Conservation (phyloP, 2,888 invertebrate genomes). For the Drosophila stalkeri region DNA sequence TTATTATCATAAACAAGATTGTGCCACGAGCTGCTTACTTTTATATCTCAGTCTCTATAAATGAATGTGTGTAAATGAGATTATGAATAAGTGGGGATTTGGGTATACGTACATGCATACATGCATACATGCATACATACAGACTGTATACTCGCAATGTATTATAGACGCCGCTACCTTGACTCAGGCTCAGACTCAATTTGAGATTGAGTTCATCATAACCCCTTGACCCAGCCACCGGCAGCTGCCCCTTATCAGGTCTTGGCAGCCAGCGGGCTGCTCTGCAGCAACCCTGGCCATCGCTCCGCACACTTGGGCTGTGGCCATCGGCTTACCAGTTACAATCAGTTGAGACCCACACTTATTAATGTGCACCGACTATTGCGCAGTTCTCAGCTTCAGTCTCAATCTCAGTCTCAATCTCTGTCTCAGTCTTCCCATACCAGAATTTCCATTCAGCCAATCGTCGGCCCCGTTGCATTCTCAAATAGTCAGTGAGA, state of each 20-base stretch:
- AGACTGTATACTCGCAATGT: neutral
- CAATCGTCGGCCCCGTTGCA: conserved; percentile 9
- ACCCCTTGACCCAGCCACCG: conserved; percentile 6
- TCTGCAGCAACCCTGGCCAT: conserved; percentile 5
- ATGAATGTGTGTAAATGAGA: conserved; percentile 11
- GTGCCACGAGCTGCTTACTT: conserved; percentile 18
- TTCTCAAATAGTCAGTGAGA: conserved; percentile 28
- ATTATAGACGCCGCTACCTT: neutral
- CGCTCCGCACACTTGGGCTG: neutral
- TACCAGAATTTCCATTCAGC: conserved; percentile 21
- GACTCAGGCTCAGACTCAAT: neutral
- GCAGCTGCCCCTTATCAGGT: conserved; percentile 30
- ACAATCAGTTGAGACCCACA: conserved; percentile 23
- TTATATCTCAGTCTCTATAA: conserved; percentile 3
- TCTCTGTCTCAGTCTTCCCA: conserved; percentile 23
- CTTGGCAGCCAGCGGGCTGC: conserved; percentile 21
- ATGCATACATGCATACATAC: too few relatives aligned
- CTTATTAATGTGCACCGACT: conserved; percentile 23
- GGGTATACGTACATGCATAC: neutral
- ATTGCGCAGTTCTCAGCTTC: conserved; percentile 56
- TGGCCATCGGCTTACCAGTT: conserved; percentile 23
- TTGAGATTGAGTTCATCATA: conserved; percentile 6
- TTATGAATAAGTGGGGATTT: neutral
- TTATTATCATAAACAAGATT: conserved; percentile 55
- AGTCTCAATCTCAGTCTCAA: conserved; percentile 42